These are phyloP conservation scores for Heliconius melpomene DNA, from an alignment of 1,140 invertebrate species.

Conservation along the genomic window DNA sequence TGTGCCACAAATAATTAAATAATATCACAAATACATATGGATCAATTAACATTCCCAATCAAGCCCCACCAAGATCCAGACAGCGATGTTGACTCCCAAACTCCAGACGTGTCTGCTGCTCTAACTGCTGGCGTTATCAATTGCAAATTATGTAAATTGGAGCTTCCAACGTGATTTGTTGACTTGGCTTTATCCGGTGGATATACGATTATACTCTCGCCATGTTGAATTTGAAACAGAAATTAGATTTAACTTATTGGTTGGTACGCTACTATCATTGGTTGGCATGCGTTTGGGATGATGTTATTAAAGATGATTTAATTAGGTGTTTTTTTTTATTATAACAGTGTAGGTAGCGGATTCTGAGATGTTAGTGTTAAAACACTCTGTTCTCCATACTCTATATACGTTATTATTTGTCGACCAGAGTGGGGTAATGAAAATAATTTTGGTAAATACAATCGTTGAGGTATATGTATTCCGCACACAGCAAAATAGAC, in stretches of 20 bases:
- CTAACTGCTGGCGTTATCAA: conserved; percentile 40
- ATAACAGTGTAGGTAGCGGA: no score
- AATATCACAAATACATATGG: neutral
- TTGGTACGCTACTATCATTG: conserved; percentile 27
- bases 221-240: conserved; percentile 42
- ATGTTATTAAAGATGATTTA: neutral
- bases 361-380: no score
- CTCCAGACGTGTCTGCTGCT: conserved; percentile 31
- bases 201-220: conserved; percentile 41
- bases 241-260: conserved; percentile 29
- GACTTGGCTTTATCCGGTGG: conserved; percentile 40
- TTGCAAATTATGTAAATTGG: conserved; percentile 45
- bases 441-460: no score
- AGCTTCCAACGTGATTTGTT: conserved; percentile 38
- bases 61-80: neutral
- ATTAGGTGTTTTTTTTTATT: neutral
- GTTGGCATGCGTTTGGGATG: neutral
- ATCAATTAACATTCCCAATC: neutral
- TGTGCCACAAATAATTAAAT: neutral
- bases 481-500: no score
- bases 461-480: no score
- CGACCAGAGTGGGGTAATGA: no score
- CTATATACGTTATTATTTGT: no score
- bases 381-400: no score
- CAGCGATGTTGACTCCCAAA: conserved; percentile 5